Evolutionary conservation across 2,888 invertebrate species (phyloP).

Genomic region (Drosophila maculinotata): DNA sequence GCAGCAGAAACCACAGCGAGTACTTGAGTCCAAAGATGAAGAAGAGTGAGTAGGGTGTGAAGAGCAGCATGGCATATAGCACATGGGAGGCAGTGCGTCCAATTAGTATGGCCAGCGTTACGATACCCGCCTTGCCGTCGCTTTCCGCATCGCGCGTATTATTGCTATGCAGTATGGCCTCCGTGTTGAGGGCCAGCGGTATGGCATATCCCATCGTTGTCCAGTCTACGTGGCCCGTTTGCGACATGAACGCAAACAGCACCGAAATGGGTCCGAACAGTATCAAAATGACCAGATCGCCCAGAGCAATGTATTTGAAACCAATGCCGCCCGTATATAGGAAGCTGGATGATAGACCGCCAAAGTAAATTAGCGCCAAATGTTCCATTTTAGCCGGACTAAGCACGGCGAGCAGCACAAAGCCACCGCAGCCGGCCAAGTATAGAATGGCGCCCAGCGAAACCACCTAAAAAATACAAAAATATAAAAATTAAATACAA

Average conservation of each 20-base stretch:
- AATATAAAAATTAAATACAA: slow-evolving; percentile 4
- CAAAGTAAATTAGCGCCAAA: slow-evolving; percentile 96
- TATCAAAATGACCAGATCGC: slow-evolving; percentile 95
- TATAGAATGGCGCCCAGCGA: slow-evolving; percentile 95
- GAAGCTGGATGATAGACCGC: slow-evolving; percentile 97
- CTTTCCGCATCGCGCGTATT: slow-evolving; percentile 96
- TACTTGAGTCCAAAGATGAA: slow-evolving; percentile 93
- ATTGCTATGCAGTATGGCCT: slow-evolving; percentile 97
- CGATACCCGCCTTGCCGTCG: slow-evolving; percentile 95
- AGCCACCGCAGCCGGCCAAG: slow-evolving; percentile 93
- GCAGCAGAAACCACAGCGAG: slow-evolving; percentile 95
- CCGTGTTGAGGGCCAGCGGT: slow-evolving; percentile 96
- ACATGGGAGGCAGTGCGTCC: slow-evolving; percentile 96
- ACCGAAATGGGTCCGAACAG: slow-evolving; percentile 98
- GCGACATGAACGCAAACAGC: slow-evolving; percentile 96
- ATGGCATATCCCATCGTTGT: slow-evolving; percentile 96
- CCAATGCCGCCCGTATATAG: slow-evolving; percentile 98
- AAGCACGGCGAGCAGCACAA: slow-evolving; percentile 90
- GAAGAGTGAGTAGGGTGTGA: slow-evolving; percentile 95
- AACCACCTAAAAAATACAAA: slow-evolving; percentile 88
- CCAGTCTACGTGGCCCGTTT: slow-evolving; percentile 96
- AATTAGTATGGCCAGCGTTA: slow-evolving; percentile 96
- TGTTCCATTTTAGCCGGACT: slow-evolving; percentile 98
- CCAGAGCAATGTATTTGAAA: slow-evolving; percentile 97
- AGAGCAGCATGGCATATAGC: slow-evolving; percentile 94